Base-by-base conservation (phyloP, 2,888 invertebrate genomes). In the Sphinx pinastri region DNA sequence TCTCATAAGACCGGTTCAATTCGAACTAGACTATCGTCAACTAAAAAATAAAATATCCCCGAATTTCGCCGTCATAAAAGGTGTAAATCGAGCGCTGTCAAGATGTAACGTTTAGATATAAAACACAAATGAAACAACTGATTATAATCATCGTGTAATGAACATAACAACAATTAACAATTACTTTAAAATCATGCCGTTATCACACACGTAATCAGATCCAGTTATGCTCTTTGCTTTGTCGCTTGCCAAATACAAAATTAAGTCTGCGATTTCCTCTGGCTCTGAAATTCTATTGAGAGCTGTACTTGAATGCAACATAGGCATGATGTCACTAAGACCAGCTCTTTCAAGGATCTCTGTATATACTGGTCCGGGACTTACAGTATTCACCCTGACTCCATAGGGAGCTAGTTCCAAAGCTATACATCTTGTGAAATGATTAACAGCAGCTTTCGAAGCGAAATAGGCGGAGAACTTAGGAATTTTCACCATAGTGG, bases 391-490 rank as follows among this genome's bases (percentile, higher is more conserved):
- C 0, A 96, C 96, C 68, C 96, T 88, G 0, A 97, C 95, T n/a
- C 84, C 91, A 79, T 92, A 89, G 0, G 85, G 72, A 71, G 95
- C 95, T 16, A 96, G 84, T 79, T 95, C 97, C 60, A 97, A 84
- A 8, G 97, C 97, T 10, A 95, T 88, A 79, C 96, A 96, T 74
- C 95, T 89, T 0, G 97, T 97, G 74, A 97, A 95, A 80, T 97
- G 96, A 86, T 97, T 55, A 10, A 55, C 6, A 19, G 55, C 55
- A 2, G 78, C 77, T 88, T 97, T 97, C 10, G 96, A 96, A 91
- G 97, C 0, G 79, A 13, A 0, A 75, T 52, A 5, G n/a, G n/a
- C n/a, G n/a, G n/a, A n/a, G n/a, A 55, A 60, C 0, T 72, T 38
- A 16, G 60, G n/a, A 8, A 25, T 0, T 31, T 45, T n/a, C 31